phyloP scores from a whole-genome alignment of 2,113 vertebrate species.

The Clarias gariepinus region DNA sequence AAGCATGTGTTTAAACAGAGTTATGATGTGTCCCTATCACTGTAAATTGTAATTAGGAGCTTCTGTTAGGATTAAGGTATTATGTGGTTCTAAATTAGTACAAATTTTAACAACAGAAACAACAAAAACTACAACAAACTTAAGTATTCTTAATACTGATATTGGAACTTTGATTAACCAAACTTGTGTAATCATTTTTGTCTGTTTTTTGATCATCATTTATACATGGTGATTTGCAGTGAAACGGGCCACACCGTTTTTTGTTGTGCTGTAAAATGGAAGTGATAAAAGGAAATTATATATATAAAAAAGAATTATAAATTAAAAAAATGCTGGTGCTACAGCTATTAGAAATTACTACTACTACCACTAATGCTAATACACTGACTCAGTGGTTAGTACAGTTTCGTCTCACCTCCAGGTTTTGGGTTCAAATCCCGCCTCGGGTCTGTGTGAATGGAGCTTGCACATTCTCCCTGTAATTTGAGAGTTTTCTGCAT shows the following conservation, averaged over 20 bases:
- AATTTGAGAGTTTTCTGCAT: no score
- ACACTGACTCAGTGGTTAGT: no score
- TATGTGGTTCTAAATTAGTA: constrained; percentile 32
- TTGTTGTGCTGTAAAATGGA: no score
- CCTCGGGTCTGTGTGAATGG: no score
- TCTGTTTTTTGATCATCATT: constrained; percentile 5
- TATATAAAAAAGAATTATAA: not conserved
- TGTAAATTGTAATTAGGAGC: constrained; percentile 44
- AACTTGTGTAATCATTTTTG: constrained; percentile 33
- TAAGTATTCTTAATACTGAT: constrained; percentile 41
- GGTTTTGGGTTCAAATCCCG: no score
- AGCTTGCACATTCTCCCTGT: no score
- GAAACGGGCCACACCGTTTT: no score
- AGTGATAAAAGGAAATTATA: not conserved
- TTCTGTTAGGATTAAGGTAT: constrained; percentile 35
- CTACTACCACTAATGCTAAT: not conserved
- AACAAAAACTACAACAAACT: not conserved
- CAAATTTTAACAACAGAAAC: constrained; percentile 17
- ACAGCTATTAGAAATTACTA: not conserved
- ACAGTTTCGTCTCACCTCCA: no score
- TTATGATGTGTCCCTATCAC: constrained; percentile 39
- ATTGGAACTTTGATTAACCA: constrained; percentile 25
- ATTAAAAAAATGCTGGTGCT: not conserved
- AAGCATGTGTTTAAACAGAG: constrained; percentile 22
- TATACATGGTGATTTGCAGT: not conserved